These are phyloP conservation scores for Eupithecia insigniata DNA, from an alignment of 2,888 invertebrate genomes.

Conservation along the genomic window DNA sequence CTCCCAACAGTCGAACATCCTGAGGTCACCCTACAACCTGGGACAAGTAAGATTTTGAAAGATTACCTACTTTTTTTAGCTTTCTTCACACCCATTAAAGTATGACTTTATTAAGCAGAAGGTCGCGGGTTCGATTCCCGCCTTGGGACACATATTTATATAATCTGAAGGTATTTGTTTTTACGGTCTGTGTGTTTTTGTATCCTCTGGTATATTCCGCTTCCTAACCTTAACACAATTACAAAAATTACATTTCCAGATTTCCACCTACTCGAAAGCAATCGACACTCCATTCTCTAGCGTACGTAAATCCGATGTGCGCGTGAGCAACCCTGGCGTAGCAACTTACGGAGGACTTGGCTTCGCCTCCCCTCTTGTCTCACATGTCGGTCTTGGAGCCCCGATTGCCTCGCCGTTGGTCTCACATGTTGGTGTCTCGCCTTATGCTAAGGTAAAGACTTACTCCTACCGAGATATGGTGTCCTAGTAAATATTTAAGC, in stretches of 20 bases:
- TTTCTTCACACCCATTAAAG: too few species aligned
- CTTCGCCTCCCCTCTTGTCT: conserved; percentile 67
- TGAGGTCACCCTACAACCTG: conserved; percentile 87
- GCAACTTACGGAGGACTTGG: conserved; percentile 57
- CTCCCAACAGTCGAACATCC: conserved; percentile 85
- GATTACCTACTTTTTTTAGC: too few species aligned
- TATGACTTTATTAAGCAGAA: too few species aligned
- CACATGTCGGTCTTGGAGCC: conserved; percentile 63
- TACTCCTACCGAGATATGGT: background rate
- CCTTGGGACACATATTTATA: too few species aligned
- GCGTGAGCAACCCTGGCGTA: conserved; percentile 87
- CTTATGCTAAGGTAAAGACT: conserved; percentile 68
- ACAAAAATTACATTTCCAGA: conserved; percentile 57
- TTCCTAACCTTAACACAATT: too few species aligned
- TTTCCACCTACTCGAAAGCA: conserved; percentile 88
- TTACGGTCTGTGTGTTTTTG: too few species aligned
- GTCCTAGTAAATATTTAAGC: background rate
- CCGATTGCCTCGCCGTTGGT: conserved; percentile 63
- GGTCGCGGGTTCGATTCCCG: background rate
- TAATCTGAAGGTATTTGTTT: too few species aligned
- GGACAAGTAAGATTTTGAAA: conserved; percentile 78
- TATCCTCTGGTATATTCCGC: too few species aligned
- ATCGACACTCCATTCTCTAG: conserved; percentile 90
- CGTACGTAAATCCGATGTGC: conserved; percentile 87
- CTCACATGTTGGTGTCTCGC: conserved; percentile 67